Evolutionary conservation across 2,113 vertebrate genomes (phyloP).

Genomic region (Dinomys branickii): DNA sequence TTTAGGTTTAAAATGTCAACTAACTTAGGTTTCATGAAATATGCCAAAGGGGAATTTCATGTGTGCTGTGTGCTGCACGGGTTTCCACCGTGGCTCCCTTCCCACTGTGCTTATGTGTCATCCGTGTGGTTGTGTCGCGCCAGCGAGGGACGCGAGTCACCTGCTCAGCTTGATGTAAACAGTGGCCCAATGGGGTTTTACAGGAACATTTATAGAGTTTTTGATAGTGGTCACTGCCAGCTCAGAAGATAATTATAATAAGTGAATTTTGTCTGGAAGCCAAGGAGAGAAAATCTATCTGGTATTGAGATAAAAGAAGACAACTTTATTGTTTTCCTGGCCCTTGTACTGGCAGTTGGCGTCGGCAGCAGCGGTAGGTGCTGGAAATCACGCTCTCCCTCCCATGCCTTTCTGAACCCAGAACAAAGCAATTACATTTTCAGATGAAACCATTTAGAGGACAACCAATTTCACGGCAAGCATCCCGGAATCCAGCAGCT

Average conservation of each 20-base stretch:
- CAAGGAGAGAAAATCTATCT: slow-evolving; percentile 78
- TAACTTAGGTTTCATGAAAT: not conserved
- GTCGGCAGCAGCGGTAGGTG: slow-evolving; percentile 55
- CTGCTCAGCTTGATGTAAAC: not conserved
- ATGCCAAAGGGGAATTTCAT: not conserved
- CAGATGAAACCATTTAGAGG: slow-evolving; percentile 83
- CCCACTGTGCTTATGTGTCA: not conserved
- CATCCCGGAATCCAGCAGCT: slow-evolving; percentile 80
- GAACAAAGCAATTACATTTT: slow-evolving; percentile 84
- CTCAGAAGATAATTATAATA: slow-evolving; percentile 76
- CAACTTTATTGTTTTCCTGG: slow-evolving; percentile 76
- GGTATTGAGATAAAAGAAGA: slow-evolving; percentile 70
- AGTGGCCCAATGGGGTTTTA: slow-evolving; percentile 15
- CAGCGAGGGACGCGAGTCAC: not conserved
- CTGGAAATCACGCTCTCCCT: not conserved
- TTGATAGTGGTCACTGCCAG: slow-evolving; percentile 69
- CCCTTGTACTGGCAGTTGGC: slow-evolving; percentile 53
- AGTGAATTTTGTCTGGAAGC: slow-evolving; percentile 82
- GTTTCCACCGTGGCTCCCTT: not conserved
- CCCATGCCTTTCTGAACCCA: slow-evolving; percentile 77
- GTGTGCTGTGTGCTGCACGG: not conserved
- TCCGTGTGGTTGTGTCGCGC: not conserved
- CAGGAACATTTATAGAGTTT: slow-evolving; percentile 80
- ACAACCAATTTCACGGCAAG: slow-evolving; percentile 82
- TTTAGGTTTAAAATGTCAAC: slow-evolving; percentile 36